These are phyloP conservation scores for Copidosoma floridanum DNA, from an alignment of 1,140 invertebrate genomes.

Conservation along the genomic window DNA sequence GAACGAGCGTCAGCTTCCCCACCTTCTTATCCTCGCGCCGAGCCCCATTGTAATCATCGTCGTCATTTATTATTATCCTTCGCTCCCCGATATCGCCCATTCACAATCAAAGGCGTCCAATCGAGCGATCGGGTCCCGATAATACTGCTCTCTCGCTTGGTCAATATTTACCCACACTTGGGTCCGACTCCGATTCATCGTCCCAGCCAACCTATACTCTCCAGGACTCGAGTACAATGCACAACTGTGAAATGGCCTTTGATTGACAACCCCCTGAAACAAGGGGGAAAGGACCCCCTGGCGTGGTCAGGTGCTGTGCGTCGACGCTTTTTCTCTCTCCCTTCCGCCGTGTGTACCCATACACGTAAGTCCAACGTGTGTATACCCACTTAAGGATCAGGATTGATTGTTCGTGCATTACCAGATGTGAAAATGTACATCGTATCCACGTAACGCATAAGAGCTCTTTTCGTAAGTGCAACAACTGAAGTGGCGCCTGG, in stretches of 20 bases:
- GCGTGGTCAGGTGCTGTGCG: conserved; percentile 39
- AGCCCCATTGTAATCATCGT: neutral
- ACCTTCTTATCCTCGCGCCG: neutral
- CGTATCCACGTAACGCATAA: too few species aligned
- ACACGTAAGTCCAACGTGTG: too few species aligned
- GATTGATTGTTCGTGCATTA: neutral
- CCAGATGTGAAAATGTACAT: conserved; percentile 8
- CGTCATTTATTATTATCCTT: conserved; percentile 12
- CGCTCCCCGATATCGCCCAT: neutral
- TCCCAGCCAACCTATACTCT: too few species aligned
- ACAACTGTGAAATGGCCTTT: neutral
- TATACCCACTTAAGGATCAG: conserved; percentile 25
- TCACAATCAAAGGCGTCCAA: conserved; percentile 1
- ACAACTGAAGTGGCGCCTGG: too few species aligned
- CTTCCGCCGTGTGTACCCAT: too few species aligned
- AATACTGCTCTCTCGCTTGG: neutral
- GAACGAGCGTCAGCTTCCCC: too few species aligned
- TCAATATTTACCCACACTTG: conserved; percentile 16
- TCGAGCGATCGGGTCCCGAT: neutral
- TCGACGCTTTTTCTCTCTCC: conserved; percentile 38
- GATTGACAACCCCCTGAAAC: conserved; percentile 13
- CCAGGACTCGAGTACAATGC: too few species aligned
- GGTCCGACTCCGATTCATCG: too few species aligned
- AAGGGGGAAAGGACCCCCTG: conserved; percentile 30
- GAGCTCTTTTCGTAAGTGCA: too few species aligned